Base-by-base conservation (phyloP, 2,797 vertebrate species). In the Halcyon badia region DNA sequence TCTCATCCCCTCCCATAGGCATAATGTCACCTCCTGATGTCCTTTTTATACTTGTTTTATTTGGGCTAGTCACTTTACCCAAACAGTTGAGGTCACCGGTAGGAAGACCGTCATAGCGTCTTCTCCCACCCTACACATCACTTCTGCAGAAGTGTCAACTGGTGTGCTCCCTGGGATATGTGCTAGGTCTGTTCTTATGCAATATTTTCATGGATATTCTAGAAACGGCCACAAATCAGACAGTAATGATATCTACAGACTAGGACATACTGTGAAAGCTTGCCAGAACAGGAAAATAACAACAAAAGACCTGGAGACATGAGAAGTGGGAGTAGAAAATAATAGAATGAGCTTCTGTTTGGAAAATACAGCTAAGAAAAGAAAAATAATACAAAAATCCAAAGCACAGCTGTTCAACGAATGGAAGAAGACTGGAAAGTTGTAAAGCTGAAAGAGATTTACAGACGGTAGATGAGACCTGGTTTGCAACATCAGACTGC, bases 341-440 rank as follows among this genome's bases (percentile, higher is more conserved):
- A 89, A 51, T 1, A 95, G 70, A 72, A 87, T 5, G 14, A 54
- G 14, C 73, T 92, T 71, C 51, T 58, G 62, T 86, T 92, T 86
- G 48, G 69, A 96, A 95, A 95, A 91, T n/a, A 62, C 18, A 96
- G 79, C 72, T 77, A 83, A 88, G 26, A 68, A 60, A 88, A 19
- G 28, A 41, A 49, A 80, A 37, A 30, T 6, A 58, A 90, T 42
- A 79, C 69, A 58, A 68, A 49, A 39, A 18, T n/a, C 33, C 46
- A n/a, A 31, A 79, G 62, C 42, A 80, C 72, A 87, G 62, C 91
- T 52, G 35, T 89, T 76, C 82, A 61, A 75, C 3, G 3, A 72
- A 78, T 4, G 8, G 77, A 83, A 57, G 78, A 83, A 81, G 66
- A 62, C 79, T 71, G 77, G 83, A 77, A 86, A 85, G 66, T 21